Evolutionary conservation across 2,113 vertebrate genomes (phyloP).

Genomic region (Procavia capensis): DNA sequence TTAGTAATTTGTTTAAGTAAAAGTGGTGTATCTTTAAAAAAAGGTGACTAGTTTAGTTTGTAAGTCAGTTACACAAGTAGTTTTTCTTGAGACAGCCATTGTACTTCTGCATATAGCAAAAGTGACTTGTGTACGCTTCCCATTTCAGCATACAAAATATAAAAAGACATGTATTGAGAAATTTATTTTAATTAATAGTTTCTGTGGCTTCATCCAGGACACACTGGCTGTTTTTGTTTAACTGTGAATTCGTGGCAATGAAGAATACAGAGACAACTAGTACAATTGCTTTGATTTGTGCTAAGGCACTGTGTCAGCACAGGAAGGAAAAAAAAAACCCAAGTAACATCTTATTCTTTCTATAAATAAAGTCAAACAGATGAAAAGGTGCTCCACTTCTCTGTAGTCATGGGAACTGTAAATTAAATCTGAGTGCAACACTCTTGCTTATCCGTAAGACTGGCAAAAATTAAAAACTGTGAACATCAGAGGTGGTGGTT

Average conservation of each 20-base stretch:
- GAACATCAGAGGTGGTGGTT: neutral
- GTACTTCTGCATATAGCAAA: neutral
- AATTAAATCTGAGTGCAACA: neutral
- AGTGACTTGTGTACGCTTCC: neutral
- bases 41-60: neutral
- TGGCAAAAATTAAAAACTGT: neutral
- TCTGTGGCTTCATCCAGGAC: neutral
- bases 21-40: neutral
- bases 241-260: neutral
- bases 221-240: neutral
- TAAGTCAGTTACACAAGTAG: neutral
- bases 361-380: neutral
- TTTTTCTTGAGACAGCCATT: neutral
- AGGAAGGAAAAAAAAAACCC: neutral
- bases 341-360: neutral
- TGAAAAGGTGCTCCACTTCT: neutral
- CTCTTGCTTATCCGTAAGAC: neutral
- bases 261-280: neutral
- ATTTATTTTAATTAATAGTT: neutral
- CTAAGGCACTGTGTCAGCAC: neutral
- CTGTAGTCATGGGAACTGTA: neutral
- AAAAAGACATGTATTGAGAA: neutral
- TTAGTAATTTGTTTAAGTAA: neutral
- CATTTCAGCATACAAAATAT: neutral
- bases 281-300: neutral